Evolutionary conservation across 2,113 vertebrate genomes (phyloP).

Genomic region (Hystrix cristata): DNA sequence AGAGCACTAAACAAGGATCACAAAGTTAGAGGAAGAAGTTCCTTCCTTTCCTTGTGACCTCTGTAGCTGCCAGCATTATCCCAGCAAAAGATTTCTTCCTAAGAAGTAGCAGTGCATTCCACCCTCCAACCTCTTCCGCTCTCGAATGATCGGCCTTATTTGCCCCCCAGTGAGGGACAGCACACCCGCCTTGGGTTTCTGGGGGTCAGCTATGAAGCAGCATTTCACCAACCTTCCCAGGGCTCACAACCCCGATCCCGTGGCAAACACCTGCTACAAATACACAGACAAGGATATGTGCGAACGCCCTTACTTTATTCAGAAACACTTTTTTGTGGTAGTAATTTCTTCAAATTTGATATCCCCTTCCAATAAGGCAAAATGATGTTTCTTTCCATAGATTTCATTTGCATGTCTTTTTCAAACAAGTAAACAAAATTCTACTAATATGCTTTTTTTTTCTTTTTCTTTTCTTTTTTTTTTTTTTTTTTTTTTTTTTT

Average conservation of each 20-base stretch:
- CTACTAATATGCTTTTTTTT: background rate
- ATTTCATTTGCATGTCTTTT: background rate
- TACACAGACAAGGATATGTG: background rate
- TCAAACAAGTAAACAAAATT: background rate
- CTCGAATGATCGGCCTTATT: background rate
- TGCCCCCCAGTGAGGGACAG: background rate
- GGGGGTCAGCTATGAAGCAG: background rate
- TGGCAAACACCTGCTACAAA: background rate
- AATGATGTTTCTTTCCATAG: background rate
- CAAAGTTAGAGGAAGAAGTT: background rate
- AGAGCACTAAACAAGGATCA: background rate
- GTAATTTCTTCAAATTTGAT: background rate
- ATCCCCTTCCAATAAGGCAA: background rate
- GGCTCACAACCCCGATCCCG: background rate
- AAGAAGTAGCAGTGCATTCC: background rate
- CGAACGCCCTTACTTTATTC: background rate
- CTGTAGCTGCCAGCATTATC: background rate
- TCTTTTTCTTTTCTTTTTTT: background rate
- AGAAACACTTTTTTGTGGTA: background rate
- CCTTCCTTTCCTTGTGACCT: background rate
- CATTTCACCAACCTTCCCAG: background rate
- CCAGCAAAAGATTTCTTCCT: background rate
- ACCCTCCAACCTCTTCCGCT: background rate
- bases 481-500: too few species aligned
- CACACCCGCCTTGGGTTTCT: too few species aligned